phyloP scores from a whole-genome alignment of 2,888 invertebrate genomes.

The Pseudococcus longispinus region DNA sequence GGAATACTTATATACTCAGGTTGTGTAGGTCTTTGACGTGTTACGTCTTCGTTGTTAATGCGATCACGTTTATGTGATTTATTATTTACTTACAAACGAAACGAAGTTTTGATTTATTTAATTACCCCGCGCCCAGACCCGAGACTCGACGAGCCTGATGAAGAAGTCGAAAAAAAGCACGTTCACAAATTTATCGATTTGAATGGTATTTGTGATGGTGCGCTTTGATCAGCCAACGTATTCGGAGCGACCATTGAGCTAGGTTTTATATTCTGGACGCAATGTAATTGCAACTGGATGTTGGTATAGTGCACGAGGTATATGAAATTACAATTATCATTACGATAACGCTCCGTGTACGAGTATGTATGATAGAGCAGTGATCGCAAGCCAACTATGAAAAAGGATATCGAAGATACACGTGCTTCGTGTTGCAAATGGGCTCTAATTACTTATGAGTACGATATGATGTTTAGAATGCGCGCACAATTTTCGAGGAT shows the following conservation, averaged over 20 bases:
- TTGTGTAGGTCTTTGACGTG: not conserved
- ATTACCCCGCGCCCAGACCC: not conserved
- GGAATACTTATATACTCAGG: not conserved
- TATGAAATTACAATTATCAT: slow-evolving; percentile 34
- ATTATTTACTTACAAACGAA: slow-evolving; percentile 23
- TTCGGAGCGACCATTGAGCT: not conserved
- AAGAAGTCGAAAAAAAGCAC: slow-evolving; percentile 20
- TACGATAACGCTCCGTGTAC: not conserved
- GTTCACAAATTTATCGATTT: slow-evolving; percentile 2
- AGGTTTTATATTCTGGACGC: slow-evolving; percentile 45
- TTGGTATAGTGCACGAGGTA: not conserved
- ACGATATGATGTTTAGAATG: slow-evolving; percentile 13
- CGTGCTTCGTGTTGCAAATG: slow-evolving; percentile 52
- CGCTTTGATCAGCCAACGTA: slow-evolving; percentile 5
- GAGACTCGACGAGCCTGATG: not conserved
- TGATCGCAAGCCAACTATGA: slow-evolving; percentile 34
- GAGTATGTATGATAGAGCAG: not conserved
- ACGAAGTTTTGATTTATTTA: slow-evolving; percentile 32
- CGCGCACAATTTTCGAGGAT: slow-evolving; percentile 43
- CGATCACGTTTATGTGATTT: slow-evolving; percentile 32
- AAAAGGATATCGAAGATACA: slow-evolving; percentile 46
- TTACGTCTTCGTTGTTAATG: not conserved
- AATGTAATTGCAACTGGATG: slow-evolving; percentile 46
- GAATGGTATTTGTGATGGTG: slow-evolving; percentile 6
- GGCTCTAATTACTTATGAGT: not conserved